Percentiles rank a stretch among this genome's conserved stretches.
Evolutionary conservation across 2,888 invertebrate species (phyloP).

Genomic region (Apoda limacodes): DNA sequence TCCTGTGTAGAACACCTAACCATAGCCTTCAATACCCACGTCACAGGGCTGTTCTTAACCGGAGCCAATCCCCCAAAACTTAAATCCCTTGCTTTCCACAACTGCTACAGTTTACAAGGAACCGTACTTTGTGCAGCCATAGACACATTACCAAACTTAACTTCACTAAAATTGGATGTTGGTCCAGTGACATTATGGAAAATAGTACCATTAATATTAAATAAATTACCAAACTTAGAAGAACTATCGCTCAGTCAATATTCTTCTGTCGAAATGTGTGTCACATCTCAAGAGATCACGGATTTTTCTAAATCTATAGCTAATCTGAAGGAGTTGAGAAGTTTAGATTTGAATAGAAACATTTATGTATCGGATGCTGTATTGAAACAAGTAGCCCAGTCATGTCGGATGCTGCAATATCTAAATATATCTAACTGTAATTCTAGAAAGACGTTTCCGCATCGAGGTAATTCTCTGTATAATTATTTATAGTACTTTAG

Average conservation of each 20-base stretch:
- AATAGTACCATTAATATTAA: conserved; percentile 43
- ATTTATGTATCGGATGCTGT: conserved; percentile 62
- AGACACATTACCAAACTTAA: conserved; percentile 36
- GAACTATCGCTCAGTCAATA: conserved; percentile 53
- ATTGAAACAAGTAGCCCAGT: conserved; percentile 54
- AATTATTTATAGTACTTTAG: too few species aligned
- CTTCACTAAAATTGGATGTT: conserved; percentile 42
- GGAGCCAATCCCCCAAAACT: conserved; percentile 36
- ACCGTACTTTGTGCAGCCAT: conserved; percentile 44
- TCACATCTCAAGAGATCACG: conserved; percentile 30
- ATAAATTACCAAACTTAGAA: conserved; percentile 39
- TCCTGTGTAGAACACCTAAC: conserved; percentile 42
- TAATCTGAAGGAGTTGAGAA: conserved; percentile 48
- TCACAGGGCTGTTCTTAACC: conserved; percentile 52
- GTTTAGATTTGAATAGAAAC: conserved; percentile 53
- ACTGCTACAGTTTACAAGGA: conserved; percentile 55
- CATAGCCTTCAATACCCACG: conserved; percentile 49
- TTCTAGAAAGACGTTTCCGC: conserved; percentile 28
- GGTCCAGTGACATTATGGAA: conserved; percentile 51
- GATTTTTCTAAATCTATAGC: conserved; percentile 45
- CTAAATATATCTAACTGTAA: conserved; percentile 61
- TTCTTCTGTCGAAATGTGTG: conserved; percentile 29
- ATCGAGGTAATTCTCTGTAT: conserved; percentile 38
- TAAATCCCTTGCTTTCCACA: conserved; percentile 42
- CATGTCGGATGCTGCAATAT: conserved; percentile 49